Evolutionary conservation across 1,140 invertebrate genomes (phyloP).

Genomic region (Eciton burchellii): DNA sequence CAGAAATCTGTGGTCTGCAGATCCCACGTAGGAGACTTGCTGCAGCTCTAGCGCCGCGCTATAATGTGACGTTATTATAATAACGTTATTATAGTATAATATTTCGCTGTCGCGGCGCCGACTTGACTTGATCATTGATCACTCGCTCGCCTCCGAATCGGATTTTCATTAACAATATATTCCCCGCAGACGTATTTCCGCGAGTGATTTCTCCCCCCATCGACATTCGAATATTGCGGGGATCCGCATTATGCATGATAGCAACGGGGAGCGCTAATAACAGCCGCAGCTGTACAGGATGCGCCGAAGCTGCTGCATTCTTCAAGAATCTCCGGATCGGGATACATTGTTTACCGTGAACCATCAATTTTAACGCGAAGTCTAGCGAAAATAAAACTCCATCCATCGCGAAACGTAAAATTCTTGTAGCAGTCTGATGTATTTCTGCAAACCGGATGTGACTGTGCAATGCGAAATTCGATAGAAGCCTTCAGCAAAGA

Average conservation of each 20-base stretch:
- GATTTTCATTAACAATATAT: conserved; percentile 52
- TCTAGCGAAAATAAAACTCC: neutral
- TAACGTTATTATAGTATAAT: too few species aligned
- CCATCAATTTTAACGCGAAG: neutral
- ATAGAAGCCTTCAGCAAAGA: too few species aligned
- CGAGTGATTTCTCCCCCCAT: conserved; percentile 37
- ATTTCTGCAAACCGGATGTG: neutral
- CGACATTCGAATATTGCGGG: conserved; percentile 11
- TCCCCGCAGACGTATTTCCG: conserved; percentile 35
- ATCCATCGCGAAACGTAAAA: too few species aligned
- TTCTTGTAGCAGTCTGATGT: too few species aligned
- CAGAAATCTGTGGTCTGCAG: conserved; percentile 12
- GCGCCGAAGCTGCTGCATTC: neutral
- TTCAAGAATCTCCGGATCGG: neutral
- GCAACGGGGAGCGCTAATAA: conserved; percentile 33
- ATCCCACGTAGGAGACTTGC: conserved; percentile 30
- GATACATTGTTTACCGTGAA: neutral
- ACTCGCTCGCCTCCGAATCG: conserved; percentile 23
- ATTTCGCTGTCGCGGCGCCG: conserved; percentile 42
- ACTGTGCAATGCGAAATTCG: neutral
- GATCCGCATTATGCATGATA: conserved; percentile 11
- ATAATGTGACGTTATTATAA: conserved; percentile 49
- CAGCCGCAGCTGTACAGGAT: conserved; percentile 2
- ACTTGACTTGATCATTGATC: conserved; percentile 33
- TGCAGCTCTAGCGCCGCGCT: conserved; percentile 37